Conservation (phyloP, 2,113 vertebrate species). For the Seriola rivoliana region DNA sequence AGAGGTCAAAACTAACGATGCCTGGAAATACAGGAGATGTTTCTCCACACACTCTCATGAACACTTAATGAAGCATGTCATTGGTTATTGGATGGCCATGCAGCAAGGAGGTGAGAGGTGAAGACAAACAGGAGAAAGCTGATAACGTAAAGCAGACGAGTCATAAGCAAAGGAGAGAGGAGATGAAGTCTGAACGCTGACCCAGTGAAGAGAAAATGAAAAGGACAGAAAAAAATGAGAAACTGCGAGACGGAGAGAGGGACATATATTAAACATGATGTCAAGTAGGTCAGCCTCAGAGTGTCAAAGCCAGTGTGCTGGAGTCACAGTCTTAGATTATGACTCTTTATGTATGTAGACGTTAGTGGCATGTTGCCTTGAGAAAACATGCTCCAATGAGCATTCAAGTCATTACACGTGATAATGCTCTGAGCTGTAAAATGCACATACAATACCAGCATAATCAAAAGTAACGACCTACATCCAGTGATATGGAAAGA, state of each 20-base stretch:
- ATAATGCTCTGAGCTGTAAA: slow-evolving; percentile 34
- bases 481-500: slow-evolving; percentile 49
- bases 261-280: slow-evolving; percentile 5
- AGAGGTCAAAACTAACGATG: slow-evolving; percentile 59
- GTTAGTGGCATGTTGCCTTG: slow-evolving; percentile 39
- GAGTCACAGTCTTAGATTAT: slow-evolving; percentile 5
- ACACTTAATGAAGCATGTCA: slow-evolving; percentile 69
- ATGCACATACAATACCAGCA: slow-evolving; percentile 27
- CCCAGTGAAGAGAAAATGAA: neutral
- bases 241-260: neutral
- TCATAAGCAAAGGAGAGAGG: slow-evolving; percentile 2
- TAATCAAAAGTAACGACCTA: slow-evolving; percentile 37
- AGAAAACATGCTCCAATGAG: slow-evolving; percentile 45
- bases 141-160: slow-evolving; percentile 9
- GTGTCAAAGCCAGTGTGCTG: neutral
- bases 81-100: slow-evolving; percentile 56
- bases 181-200: slow-evolving; percentile 8
- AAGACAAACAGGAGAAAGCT: neutral
- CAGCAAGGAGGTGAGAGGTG: slow-evolving; percentile 27
- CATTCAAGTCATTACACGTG: slow-evolving; percentile 29
- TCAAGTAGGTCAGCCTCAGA: slow-evolving; percentile 19
- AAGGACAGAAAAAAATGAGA: neutral
- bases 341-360: slow-evolving; percentile 1
- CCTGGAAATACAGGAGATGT: slow-evolving; percentile 44
- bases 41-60: slow-evolving; percentile 48